A percentile compares a stretch with the other conserved stretches of the same genome.
phyloP scores from a whole-genome alignment of 2,888 invertebrate genomes.

The Lasioglossum villosulum region DNA sequence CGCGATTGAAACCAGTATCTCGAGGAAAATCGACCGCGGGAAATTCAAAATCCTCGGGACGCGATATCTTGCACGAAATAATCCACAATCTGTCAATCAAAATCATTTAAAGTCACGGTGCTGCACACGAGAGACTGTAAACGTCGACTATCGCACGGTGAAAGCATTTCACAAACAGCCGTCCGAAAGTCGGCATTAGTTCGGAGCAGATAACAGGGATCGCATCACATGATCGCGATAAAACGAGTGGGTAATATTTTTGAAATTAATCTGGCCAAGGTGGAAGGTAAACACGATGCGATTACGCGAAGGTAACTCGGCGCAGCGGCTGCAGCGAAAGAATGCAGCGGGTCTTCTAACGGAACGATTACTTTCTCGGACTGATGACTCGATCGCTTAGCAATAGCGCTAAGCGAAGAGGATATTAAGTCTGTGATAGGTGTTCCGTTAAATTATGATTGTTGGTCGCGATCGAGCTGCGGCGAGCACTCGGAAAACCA shows the following conservation, averaged over 20 bases:
- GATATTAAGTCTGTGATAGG: neutral
- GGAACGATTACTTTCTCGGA: slow-evolving; percentile 18
- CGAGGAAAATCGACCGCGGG: neutral
- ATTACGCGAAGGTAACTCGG: neutral
- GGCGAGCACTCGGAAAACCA: neutral
- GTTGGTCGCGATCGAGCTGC: neutral
- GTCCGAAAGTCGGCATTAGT: slow-evolving; percentile 1
- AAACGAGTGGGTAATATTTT: neutral
- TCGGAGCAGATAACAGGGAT: neutral
- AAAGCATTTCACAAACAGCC: slow-evolving; percentile 6
- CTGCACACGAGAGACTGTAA: neutral
- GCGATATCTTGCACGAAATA: neutral
- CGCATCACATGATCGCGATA: neutral
- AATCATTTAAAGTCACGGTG: neutral
- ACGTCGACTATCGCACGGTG: neutral
- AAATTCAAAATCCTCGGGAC: neutral
- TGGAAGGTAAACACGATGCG: neutral
- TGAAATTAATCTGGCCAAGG: neutral
- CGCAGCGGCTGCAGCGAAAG: neutral
- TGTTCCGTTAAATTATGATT: neutral
- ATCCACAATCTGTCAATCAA: neutral
- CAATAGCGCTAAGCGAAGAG: neutral
- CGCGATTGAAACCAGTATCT: slow-evolving; percentile 31
- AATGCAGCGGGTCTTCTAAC: slow-evolving; percentile 4
- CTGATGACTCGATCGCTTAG: slow-evolving; percentile 8